Evolutionary conservation across 2,113 vertebrate species (phyloP), one percentile per base, ranked within the genome.

Genomic region (Thymallus thymallus): DNA sequence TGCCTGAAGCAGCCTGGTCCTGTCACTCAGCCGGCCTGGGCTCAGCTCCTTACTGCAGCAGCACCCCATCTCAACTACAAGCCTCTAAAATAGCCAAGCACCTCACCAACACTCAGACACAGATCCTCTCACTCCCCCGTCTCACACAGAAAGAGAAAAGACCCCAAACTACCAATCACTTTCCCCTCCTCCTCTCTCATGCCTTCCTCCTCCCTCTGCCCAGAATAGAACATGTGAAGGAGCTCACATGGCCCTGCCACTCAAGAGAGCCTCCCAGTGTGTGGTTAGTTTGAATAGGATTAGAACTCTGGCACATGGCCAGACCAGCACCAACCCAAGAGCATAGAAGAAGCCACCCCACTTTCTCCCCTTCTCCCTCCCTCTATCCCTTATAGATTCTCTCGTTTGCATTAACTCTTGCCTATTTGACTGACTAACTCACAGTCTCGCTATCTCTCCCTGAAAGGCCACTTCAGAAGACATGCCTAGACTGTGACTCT

Each of bases 31-130:
- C 22, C 20, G 83, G 80, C 88, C 89, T 72, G 90, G 91, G 89
- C 76, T 91, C 68, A 93, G 77, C 87, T 96, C 95, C 88, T 95
- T 96, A 90, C 95, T 95, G 85, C 95, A 98, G 91, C 96, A 98
- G 92, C 96, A 98, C 65, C 96, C 96, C 96, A 98, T 98, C 81
- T 87, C 92, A 76, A 80, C 46, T 51, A 51, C 46, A 3, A 22
- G n/a, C 56, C 56, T 10, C 56, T 67, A 71, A 85, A 84, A 69
- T 64, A 76, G 56, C 69, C 69, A 79, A 69, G 76, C 83, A 73
- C 58, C 20, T 20, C 65, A 45, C 26, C 12, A 65, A 73, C 79
- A 74, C 18, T 9, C 58, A 75, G 67, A 68, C 35, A 9, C 51
- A 60, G 82, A 77, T 90, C 81, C 79, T 82, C 86, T 45, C 79